These are phyloP conservation scores for Cylas formicarius DNA, from an alignment of 1,140 invertebrate genomes.

Conservation along the genomic window DNA sequence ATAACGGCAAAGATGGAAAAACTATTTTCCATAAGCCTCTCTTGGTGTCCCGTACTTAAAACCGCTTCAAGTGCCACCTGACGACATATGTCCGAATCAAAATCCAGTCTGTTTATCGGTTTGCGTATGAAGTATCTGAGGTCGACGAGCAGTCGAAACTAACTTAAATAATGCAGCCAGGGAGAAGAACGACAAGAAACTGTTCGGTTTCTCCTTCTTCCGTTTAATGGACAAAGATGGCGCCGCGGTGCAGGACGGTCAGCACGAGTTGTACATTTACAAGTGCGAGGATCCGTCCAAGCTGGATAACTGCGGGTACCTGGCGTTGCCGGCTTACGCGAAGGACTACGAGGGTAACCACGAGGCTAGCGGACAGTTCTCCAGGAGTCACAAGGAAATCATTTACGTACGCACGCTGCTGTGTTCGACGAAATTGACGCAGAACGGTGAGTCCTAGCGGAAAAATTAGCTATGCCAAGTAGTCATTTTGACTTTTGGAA, in stretches of 20 bases:
- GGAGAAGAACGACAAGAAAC: slow-evolving; percentile 84
- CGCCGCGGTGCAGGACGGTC: slow-evolving; percentile 77
- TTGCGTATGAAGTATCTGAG: too few species aligned
- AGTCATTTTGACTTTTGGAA: too few species aligned
- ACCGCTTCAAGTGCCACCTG: too few species aligned
- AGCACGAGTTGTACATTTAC: slow-evolving; percentile 84
- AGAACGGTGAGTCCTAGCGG: slow-evolving; percentile 67
- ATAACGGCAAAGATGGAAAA: too few species aligned
- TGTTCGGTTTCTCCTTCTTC: slow-evolving; percentile 88
- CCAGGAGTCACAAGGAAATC: slow-evolving; percentile 74
- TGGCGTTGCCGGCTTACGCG: slow-evolving; percentile 63
- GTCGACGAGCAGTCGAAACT: too few species aligned
- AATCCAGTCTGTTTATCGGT: too few species aligned
- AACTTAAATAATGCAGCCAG: too few species aligned
- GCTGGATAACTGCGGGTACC: slow-evolving; percentile 65
- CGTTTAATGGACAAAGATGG: slow-evolving; percentile 84
- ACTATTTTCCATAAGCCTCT: too few species aligned
- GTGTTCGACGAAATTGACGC: slow-evolving; percentile 92
- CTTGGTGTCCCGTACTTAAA: too few species aligned
- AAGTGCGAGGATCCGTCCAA: slow-evolving; percentile 82
- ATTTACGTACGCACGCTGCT: slow-evolving; percentile 76
- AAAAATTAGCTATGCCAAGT: too few species aligned
- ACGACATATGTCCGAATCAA: too few species aligned
- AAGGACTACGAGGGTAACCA: slow-evolving; percentile 50
- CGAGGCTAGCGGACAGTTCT: slow-evolving; percentile 51